Conservation (phyloP, 2,797 vertebrate genomes). For the Centroberyx gerrardi region DNA sequence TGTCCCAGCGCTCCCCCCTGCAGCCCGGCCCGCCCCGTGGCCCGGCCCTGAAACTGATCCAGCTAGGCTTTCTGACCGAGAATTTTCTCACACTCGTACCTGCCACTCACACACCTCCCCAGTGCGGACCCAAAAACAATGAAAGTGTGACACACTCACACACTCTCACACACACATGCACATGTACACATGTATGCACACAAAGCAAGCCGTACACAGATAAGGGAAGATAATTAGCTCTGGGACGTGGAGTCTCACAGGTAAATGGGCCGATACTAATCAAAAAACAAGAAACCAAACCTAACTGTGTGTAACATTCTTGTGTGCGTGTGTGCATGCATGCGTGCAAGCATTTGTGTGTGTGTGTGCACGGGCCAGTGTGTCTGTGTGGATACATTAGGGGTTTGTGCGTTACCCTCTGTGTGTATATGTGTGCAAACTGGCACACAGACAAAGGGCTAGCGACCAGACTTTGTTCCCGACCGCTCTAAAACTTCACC, state of each 20-base stretch:
- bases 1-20: conserved; percentile 49
- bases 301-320: conserved; percentile 24
- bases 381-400: background rate
- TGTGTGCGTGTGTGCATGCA: conserved; percentile 23
- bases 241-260: conserved; percentile 72
- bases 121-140: background rate
- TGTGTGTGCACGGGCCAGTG: conserved; percentile 5
- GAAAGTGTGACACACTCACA: conserved; percentile 38
- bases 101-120: conserved; percentile 71
- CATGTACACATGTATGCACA: conserved; percentile 22
- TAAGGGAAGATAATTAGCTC: conserved; percentile 75
- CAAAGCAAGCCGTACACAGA: conserved; percentile 61
- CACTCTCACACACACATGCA: conserved; percentile 1
- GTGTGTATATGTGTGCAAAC: conserved; percentile 13
- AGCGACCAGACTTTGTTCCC: conserved; percentile 42
- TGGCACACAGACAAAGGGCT: conserved; percentile 30
- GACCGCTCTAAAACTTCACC: conserved; percentile 23
- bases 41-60: conserved; percentile 85
- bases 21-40: conserved; percentile 55
- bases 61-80: conserved; percentile 74
- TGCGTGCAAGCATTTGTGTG: conserved; percentile 12
- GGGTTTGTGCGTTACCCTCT: background rate
- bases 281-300: conserved; percentile 62
- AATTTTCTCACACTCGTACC: conserved; percentile 85
- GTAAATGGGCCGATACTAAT: conserved; percentile 73